A percentile compares a stretch with the other conserved stretches of the same genome.
phyloP scores from a whole-genome alignment of 2,888 invertebrate species.

The Drosophila tanythrix region DNA sequence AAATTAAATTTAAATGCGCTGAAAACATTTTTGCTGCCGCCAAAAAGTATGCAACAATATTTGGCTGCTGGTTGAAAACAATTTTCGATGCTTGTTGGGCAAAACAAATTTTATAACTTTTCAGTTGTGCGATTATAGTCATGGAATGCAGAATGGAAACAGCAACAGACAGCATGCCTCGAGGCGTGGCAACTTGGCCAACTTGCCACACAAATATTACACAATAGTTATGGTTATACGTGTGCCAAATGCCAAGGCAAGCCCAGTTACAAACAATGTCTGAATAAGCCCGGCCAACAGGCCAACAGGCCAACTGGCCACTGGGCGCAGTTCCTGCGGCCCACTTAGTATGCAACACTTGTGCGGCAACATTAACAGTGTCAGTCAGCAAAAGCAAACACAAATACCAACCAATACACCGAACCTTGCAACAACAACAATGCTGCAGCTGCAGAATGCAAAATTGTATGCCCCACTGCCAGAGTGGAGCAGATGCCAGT shows the following conservation, averaged over 20 bases:
- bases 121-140: background rate
- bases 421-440: slow-evolving; percentile 9
- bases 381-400: slow-evolving; percentile 46
- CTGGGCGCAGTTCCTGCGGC: slow-evolving; percentile 32
- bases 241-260: slow-evolving; percentile 58
- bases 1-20: slow-evolving; percentile 1
- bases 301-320: slow-evolving; percentile 3
- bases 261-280: slow-evolving; percentile 42
- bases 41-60: slow-evolving; percentile 46
- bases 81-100: background rate
- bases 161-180: slow-evolving; percentile 4
- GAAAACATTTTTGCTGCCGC: slow-evolving; percentile 18
- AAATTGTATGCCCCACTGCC: background rate
- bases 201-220: slow-evolving; percentile 13
- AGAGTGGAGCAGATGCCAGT: background rate
- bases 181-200: slow-evolving; percentile 2
- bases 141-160: slow-evolving; percentile 2
- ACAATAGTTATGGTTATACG: slow-evolving; percentile 44
- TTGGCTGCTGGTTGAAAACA: background rate
- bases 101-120: slow-evolving; percentile 8
- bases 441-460: slow-evolving; percentile 16
- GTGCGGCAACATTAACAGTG: slow-evolving; percentile 68
- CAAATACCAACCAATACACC: slow-evolving; percentile 29
- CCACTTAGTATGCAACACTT: slow-evolving; percentile 70
- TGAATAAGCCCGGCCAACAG: slow-evolving; percentile 15